Evolutionary conservation across 2,888 invertebrate genomes (phyloP), one percentile per base, ranked within the genome.

Genomic region (Acholoe squamosa): DNA sequence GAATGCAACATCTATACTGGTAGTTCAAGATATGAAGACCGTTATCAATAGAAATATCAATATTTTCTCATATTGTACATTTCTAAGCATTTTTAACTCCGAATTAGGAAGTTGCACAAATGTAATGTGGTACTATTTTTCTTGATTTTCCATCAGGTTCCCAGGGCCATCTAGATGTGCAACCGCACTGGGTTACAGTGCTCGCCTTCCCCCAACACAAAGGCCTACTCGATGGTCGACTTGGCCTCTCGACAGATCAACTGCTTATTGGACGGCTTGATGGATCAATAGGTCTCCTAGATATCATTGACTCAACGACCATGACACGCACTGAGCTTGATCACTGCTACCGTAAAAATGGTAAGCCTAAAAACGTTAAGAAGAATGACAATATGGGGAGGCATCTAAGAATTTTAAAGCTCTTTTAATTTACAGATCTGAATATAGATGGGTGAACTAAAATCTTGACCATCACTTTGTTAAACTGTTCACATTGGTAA

Each of bases 261-360:
- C 94, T 97, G 56, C 93, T 97, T 33, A 96, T 97, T 28, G 97
- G 97, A 0, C 96, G 96, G 91, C 96, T 96, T 22, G 96, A 97
- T 93, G 97, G 97, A 28, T 96, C 96, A 0, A 95, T 93, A 90
- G 94, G 94, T 14, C 91, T 95, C 80, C 93, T 95, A 43, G 95
- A 95, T 61, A 93, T 95, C 51, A 90, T 94, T 5, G 95, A 95
- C 91, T 93, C 91, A 88, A 92, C 93, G 7, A 94, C 94, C 0
- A 94, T 93, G 91, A 91, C 92, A 14, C 91, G 94, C 51, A 93
- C 93, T 71, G 95, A 95, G 89, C 93, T 95, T 12, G 93, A 94
- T 61, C 94, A 94, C 91, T 95, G 95, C 91, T 93, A 92, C 25
- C 93, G 95, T 34, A 93, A 92, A 77, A 93, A 94, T 92, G 94